Base-by-base conservation (phyloP, 2,888 invertebrate species). In the Macaria notata region DNA sequence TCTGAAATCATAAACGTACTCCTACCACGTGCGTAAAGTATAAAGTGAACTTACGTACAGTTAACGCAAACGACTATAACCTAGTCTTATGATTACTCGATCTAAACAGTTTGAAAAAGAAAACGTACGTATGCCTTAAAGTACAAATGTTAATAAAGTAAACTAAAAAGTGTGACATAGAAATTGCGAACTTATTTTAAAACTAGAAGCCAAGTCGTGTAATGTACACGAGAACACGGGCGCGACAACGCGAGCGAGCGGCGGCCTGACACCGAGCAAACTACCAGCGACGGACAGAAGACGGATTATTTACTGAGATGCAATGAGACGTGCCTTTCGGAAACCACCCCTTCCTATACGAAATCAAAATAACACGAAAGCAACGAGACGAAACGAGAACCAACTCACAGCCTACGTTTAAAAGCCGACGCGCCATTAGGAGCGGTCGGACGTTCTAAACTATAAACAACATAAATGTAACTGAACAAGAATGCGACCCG, bases 401-500 rank as follows among this genome's bases (percentile, higher is more conserved):
- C 88, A 86, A 87, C 88, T 89, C 90, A 91, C 90, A 91, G 90
- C 90, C 90, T 86, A 84, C 81, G 78, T 83, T 83, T 79, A 76
- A 79, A 83, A 87, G 81, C 82, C 84, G 82, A 78, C 79, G 78
- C 80, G 71, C 77, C 76, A 74, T 72, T 71, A 76, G 68, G 72
- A 74, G 75, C 73, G 73, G 75, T 76, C 73, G 76, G 76, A 75
- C 78, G 78, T 81, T 79, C 79, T 76, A 70, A 77, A 82, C 74
- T 73, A 76, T 79, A 74, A 80, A 80, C 76, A 78, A 76, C 71
- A 69, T 76, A 78, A 76, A 73, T 69, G 73, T 76, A 76, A 81
- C 69, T 78, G 76, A 87, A 87, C 79, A 77, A 59, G 75, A 83
- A 83, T 76, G 76, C 79, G 82, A 79, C 85, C 81, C 68, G 69